Evolutionary conservation across 2,888 invertebrate species (phyloP).

Genomic region (Orthosia gothica): DNA sequence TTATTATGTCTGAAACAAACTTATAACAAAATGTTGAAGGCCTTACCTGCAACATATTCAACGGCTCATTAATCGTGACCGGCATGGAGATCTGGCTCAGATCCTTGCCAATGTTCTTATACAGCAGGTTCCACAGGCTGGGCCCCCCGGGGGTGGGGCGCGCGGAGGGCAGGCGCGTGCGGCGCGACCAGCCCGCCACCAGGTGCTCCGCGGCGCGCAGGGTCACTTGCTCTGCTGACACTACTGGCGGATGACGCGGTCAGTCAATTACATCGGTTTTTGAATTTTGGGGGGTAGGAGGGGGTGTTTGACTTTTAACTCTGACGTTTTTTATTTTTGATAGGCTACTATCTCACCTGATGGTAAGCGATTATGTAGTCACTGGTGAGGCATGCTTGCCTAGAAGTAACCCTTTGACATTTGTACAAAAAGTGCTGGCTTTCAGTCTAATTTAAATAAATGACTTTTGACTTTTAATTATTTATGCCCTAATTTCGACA

Average conservation of each 20-base stretch:
- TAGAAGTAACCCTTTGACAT: too few relatives aligned
- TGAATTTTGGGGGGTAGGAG: too few relatives aligned
- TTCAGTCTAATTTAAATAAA: too few relatives aligned
- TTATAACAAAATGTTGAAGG: too few relatives aligned
- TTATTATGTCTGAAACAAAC: too few relatives aligned
- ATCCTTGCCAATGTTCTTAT: conserved; percentile 97
- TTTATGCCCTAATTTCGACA: too few relatives aligned
- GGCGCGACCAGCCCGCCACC: conserved; percentile 84
- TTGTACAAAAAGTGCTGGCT: too few relatives aligned
- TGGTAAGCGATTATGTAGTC: too few relatives aligned
- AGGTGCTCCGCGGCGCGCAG: conserved; percentile 64
- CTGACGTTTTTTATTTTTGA: not conserved
- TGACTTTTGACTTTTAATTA: too few relatives aligned
- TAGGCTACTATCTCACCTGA: not conserved
- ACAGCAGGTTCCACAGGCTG: conserved; percentile 95
- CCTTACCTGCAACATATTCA: conserved; percentile 94
- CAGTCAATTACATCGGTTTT: not conserved
- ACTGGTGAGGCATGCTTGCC: too few relatives aligned
- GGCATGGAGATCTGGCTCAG: conserved; percentile 97
- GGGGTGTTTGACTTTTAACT: conserved; percentile 10
- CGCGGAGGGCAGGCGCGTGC: conserved; percentile 93
- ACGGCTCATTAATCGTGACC: conserved; percentile 96
- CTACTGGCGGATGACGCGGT: conserved; percentile 67
- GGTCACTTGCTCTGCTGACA: conserved; percentile 78
- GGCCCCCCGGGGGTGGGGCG: conserved; percentile 95